Evolutionary conservation across 2,113 vertebrate genomes (phyloP).

Genomic region (Meles meles): DNA sequence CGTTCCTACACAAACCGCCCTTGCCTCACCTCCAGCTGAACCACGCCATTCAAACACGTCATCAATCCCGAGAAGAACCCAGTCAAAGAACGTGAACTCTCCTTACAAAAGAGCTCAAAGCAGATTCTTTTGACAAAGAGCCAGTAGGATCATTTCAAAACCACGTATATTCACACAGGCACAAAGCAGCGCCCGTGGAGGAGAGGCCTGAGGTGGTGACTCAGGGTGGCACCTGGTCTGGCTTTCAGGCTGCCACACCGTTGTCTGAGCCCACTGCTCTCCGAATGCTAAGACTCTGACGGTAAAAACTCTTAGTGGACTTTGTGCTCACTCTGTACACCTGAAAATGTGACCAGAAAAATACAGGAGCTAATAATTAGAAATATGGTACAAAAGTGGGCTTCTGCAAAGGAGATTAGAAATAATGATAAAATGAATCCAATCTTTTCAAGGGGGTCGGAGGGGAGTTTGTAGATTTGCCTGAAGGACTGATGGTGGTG

Average conservation of each 20-base stretch:
- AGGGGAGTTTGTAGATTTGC: background rate
- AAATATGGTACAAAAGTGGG: background rate
- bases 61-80: background rate
- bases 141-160: background rate
- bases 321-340: background rate
- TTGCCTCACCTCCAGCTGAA: background rate
- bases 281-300: background rate
- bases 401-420: background rate
- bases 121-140: background rate
- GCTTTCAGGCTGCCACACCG: background rate
- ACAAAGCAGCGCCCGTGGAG: background rate
- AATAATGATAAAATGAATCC: background rate
- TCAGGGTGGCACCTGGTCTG: background rate
- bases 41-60: background rate
- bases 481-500: background rate
- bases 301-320: background rate
- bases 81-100: background rate
- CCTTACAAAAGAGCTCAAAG: background rate
- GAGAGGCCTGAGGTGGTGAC: background rate
- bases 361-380: background rate
- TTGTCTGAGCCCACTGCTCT: background rate
- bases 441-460: background rate
- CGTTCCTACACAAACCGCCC: background rate
- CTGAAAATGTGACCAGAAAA: constrained; percentile 1
- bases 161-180: background rate